These are phyloP conservation scores for Stratiomys singularior DNA, from an alignment of 2,888 invertebrate genomes.

Conservation along the genomic window DNA sequence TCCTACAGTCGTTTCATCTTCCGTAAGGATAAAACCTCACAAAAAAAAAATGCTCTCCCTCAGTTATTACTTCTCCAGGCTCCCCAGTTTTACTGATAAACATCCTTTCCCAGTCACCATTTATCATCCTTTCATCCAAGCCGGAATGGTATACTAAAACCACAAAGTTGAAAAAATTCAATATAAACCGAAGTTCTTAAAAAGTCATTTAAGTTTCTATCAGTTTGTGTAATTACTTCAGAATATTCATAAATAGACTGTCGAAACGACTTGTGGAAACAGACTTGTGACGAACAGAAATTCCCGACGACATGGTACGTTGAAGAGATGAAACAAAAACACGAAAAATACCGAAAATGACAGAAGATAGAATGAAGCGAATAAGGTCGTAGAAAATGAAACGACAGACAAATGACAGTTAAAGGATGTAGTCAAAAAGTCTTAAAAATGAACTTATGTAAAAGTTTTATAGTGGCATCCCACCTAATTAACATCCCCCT, in stretches of 20 bases:
- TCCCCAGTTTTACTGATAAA: too few relatives aligned
- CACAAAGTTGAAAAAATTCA: not conserved
- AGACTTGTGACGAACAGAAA: not conserved
- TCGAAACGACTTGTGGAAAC: conserved; percentile 1
- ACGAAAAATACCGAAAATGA: not conserved
- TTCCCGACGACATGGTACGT: not conserved
- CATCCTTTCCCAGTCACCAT: too few relatives aligned
- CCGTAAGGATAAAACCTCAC: too few relatives aligned
- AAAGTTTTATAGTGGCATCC: conserved; percentile 10
- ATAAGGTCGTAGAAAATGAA: not conserved
- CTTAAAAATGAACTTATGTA: conserved; percentile 21
- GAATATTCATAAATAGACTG: conserved; percentile 45
- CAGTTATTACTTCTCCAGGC: too few relatives aligned
- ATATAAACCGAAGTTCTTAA: conserved; percentile 28
- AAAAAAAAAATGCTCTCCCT: too few relatives aligned
- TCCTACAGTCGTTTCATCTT: too few relatives aligned
- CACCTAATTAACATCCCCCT: conserved; percentile 19
- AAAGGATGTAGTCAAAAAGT: conserved; percentile 32
- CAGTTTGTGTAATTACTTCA: conserved; percentile 40
- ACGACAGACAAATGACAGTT: not conserved
- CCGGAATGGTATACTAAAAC: not conserved
- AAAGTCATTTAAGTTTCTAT: conserved; percentile 43
- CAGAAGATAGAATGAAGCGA: not conserved
- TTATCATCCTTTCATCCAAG: too few relatives aligned
- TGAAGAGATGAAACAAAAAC: not conserved